Evolutionary conservation across 2,888 invertebrate genomes (phyloP).

Genomic region (Bellardia bayeri): DNA sequence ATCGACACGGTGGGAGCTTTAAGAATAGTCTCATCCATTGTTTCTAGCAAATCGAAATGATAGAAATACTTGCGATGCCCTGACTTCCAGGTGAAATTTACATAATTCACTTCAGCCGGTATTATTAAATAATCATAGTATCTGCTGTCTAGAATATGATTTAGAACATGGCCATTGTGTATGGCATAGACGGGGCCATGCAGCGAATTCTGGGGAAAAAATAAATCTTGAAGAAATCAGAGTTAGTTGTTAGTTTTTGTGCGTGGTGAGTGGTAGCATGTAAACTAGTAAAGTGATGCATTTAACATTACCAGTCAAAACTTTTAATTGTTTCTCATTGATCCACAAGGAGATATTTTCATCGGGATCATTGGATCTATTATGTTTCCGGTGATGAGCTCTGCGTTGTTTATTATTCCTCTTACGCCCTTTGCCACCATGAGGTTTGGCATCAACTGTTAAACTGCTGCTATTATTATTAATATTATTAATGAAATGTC

Average conservation of each 20-base stretch:
- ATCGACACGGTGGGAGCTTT: constrained; percentile 95
- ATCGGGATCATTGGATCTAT: constrained; percentile 76
- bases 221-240: constrained; percentile 77
- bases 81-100: constrained; percentile 96
- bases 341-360: constrained; percentile 92
- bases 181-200: constrained; percentile 90
- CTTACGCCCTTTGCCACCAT: constrained; percentile 39
- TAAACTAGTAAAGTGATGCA: not conserved
- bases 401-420: constrained; percentile 74
- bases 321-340: constrained; percentile 95
- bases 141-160: constrained; percentile 94
- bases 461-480: constrained; percentile 24
- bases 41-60: constrained; percentile 93
- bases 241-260: constrained; percentile 46
- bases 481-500: constrained; percentile 30
- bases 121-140: constrained; percentile 95
- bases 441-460: constrained; percentile 29
- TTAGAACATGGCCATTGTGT: constrained; percentile 92
- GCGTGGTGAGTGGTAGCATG: not conserved
- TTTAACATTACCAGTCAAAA: constrained; percentile 90
- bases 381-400: constrained; percentile 76
- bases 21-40: constrained; percentile 92
- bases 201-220: constrained; percentile 81
- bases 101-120: constrained; percentile 95
- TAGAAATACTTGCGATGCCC: constrained; percentile 92